Percentiles rank a stretch among this genome's conserved stretches.
phyloP scores from a whole-genome alignment of 2,113 vertebrate genomes.

The Buteo buteo region DNA sequence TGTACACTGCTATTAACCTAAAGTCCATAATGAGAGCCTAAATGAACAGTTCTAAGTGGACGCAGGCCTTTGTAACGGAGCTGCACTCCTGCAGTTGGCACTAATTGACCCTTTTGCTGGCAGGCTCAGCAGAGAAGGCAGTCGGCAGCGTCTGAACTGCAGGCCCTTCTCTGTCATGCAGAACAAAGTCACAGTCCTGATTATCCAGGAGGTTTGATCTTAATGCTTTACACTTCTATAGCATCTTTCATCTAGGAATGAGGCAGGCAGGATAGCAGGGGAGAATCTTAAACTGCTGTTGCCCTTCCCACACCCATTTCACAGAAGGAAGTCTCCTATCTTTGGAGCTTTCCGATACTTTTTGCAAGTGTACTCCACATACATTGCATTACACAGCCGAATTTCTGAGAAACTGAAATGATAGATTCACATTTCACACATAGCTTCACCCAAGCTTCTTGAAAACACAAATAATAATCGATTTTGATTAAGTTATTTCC shows the following conservation, averaged over 20 bases:
- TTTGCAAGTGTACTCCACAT: background rate
- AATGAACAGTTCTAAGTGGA: background rate
- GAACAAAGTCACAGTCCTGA: conserved; percentile 27
- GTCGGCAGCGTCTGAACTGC: background rate
- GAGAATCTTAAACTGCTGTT: background rate
- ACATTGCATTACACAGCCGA: background rate
- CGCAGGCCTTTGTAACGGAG: background rate
- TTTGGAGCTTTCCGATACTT: background rate
- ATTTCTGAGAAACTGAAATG: background rate
- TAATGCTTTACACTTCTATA: background rate
- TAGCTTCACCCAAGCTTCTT: background rate
- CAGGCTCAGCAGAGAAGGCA: background rate
- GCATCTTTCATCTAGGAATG: background rate
- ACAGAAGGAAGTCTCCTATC: background rate
- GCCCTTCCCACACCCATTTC: background rate
- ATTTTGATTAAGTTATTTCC: background rate
- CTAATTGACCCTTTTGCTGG: conserved; percentile 20
- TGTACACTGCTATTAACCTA: background rate
- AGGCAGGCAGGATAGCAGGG: background rate
- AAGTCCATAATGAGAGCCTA: background rate
- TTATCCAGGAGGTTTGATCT: conserved; percentile 36
- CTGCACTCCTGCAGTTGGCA: background rate
- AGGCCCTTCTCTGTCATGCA: conserved; percentile 1
- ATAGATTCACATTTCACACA: background rate
- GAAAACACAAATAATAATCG: background rate